A percentile compares a stretch with the other conserved stretches of the same genome.
These are phyloP conservation scores for Camelus dromedarius DNA, from an alignment of 2,113 vertebrate genomes.

Conservation along the genomic window DNA sequence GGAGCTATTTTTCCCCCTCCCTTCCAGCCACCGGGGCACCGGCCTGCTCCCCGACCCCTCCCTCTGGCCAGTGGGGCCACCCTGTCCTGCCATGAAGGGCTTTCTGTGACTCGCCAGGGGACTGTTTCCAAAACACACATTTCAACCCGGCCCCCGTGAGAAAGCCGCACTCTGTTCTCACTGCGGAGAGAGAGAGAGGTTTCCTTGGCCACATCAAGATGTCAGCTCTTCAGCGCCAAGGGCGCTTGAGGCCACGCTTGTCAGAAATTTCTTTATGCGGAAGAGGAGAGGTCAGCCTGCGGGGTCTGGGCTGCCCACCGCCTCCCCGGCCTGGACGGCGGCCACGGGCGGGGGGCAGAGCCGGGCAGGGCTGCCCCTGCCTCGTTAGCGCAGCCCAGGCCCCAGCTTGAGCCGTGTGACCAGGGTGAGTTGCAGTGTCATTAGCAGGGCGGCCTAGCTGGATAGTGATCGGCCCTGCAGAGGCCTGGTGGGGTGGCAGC, in stretches of 20 bases:
- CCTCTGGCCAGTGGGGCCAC: not conserved
- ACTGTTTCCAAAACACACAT: not conserved
- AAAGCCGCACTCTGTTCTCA: not conserved
- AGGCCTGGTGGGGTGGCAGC: not conserved
- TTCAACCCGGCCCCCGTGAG: not conserved
- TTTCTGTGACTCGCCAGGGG: not conserved
- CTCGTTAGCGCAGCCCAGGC: constrained; percentile 28
- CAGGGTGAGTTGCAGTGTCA: not conserved
- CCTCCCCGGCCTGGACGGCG: not conserved
- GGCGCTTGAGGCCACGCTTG: fast-evolving
- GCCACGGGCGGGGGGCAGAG: not conserved
- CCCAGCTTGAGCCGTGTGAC: constrained; percentile 60
- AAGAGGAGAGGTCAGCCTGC: not conserved
- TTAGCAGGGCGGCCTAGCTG: constrained; percentile 1
- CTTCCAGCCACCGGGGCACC: not conserved
- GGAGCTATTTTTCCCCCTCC: too few species aligned
- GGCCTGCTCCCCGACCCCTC: not conserved
- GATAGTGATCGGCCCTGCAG: not conserved
- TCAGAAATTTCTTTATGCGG: constrained; percentile 57
- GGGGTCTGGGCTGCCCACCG: not conserved
- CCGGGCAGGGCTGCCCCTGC: not conserved
- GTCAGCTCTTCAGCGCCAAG: not conserved
- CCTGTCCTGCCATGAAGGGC: fast-evolving
- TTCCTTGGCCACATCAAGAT: not conserved
- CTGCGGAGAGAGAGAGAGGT: not conserved